Evolutionary conservation across 2,888 invertebrate genomes (phyloP).

Genomic region (Pedicia rivosa): DNA sequence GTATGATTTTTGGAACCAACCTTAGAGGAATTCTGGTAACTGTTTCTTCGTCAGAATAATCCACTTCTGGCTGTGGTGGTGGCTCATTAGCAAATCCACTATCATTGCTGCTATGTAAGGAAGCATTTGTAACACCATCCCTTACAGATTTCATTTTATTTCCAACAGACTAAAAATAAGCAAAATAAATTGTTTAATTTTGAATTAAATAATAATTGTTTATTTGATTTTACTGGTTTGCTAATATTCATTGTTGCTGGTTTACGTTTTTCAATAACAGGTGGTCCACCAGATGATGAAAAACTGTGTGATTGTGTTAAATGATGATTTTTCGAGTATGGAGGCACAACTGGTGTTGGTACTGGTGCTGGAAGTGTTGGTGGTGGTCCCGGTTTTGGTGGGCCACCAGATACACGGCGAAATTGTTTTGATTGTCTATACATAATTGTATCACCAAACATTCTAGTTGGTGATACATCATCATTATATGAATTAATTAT

Average conservation of each 20-base stretch:
- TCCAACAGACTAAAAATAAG: constrained; percentile 13
- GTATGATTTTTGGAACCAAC: constrained; percentile 21
- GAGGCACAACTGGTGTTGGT: constrained; percentile 38
- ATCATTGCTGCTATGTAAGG: constrained; percentile 81
- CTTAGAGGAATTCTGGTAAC: constrained; percentile 39
- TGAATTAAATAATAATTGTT: background rate
- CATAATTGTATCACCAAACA: constrained; percentile 54
- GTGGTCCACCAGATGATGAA: constrained; percentile 24
- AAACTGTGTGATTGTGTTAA: constrained; percentile 47
- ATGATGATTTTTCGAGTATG: constrained; percentile 16
- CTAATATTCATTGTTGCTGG: constrained; percentile 9
- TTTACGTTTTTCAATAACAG: constrained; percentile 17
- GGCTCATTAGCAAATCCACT: constrained; percentile 82
- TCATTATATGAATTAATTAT: constrained; percentile 23
- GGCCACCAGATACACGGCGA: constrained; percentile 35
- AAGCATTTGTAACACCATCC: constrained; percentile 46
- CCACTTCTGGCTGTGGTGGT: constrained; percentile 74
- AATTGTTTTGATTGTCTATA: constrained; percentile 35
- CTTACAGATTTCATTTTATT: constrained; percentile 16
- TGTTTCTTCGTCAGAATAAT: constrained; percentile 80
- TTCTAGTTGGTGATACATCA: constrained; percentile 41
- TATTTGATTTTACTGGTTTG: constrained; percentile 15
- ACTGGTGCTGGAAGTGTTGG: constrained; percentile 57
- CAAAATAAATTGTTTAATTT: constrained; percentile 6
- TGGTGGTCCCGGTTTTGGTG: constrained; percentile 46